phyloP scores from a whole-genome alignment of 1,140 invertebrate genomes.

The Tetramorium parvispinum region DNA sequence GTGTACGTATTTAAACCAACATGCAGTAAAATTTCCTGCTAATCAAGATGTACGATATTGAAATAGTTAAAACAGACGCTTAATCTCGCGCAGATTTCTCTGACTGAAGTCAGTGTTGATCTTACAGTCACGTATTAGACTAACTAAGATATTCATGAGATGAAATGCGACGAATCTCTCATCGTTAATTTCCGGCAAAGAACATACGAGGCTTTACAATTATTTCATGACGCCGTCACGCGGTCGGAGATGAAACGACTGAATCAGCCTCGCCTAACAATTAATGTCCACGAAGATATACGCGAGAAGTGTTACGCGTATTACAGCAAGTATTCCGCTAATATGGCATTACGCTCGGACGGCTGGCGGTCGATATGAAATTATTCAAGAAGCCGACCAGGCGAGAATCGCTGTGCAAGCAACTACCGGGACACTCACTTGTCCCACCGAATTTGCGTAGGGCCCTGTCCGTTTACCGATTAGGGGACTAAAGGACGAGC shows the following conservation, averaged over 20 bases:
- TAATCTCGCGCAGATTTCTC: background rate
- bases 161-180: slow-evolving; percentile 35
- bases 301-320: background rate
- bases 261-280: background rate
- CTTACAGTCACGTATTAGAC: slow-evolving; percentile 26
- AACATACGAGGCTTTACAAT: slow-evolving; percentile 17
- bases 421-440: background rate
- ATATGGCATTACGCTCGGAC: slow-evolving; percentile 27
- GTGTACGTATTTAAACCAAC: background rate
- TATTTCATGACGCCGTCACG: slow-evolving; percentile 37
- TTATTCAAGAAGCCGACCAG: slow-evolving; percentile 31
- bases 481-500: background rate
- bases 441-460: slow-evolving; percentile 33
- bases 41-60: slow-evolving; percentile 11
- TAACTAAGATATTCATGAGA: background rate
- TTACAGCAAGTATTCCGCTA: slow-evolving; percentile 9
- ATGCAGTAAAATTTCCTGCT: background rate
- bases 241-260: slow-evolving; percentile 16
- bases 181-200: slow-evolving; percentile 12
- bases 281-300: slow-evolving; percentile 11
- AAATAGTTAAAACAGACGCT: background rate
- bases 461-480: slow-evolving; percentile 30
- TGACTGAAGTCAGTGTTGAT: slow-evolving; percentile 11
- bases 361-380: slow-evolving; percentile 42
- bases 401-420: background rate